A percentile compares a stretch with the other conserved stretches of the same genome.
These are phyloP conservation scores for Pampusana beccarii DNA, from an alignment of 2,113 vertebrate genomes.

Conservation along the genomic window DNA sequence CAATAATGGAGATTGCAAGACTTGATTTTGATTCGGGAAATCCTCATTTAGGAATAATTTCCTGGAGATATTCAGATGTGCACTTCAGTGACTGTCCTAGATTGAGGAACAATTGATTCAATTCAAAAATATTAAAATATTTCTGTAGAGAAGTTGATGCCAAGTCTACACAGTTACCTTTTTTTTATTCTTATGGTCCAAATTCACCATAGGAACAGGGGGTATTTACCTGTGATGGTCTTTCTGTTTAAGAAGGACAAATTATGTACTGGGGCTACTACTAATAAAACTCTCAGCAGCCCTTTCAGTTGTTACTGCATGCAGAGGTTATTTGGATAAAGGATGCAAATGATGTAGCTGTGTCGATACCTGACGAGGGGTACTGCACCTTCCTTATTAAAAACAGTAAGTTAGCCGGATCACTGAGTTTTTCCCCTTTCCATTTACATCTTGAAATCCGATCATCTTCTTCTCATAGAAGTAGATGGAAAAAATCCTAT, in stretches of 20 bases:
- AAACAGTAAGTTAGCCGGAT: background rate
- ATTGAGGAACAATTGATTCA: background rate
- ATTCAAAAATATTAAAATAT: background rate
- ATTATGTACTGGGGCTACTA: background rate
- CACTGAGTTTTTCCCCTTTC: conserved; percentile 3
- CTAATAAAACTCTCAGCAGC: background rate
- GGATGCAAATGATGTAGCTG: background rate
- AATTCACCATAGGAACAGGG: background rate
- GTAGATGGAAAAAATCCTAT: background rate
- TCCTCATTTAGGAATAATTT: background rate
- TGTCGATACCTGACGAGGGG: background rate
- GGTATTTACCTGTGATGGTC: background rate
- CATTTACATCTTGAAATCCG: conserved; percentile 35
- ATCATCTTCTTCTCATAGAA: conserved; percentile 12
- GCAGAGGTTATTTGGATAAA: background rate
- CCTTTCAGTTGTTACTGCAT: background rate
- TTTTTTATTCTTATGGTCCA: background rate
- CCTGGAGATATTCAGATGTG: background rate
- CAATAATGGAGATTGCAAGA: background rate
- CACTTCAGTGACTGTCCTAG: background rate
- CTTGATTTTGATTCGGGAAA: background rate
- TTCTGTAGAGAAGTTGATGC: background rate
- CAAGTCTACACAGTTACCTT: background rate
- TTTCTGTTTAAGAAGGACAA: background rate
- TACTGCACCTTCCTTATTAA: background rate